Base-by-base conservation (phyloP, 2,113 vertebrate genomes). In the Stegastes partitus region DNA sequence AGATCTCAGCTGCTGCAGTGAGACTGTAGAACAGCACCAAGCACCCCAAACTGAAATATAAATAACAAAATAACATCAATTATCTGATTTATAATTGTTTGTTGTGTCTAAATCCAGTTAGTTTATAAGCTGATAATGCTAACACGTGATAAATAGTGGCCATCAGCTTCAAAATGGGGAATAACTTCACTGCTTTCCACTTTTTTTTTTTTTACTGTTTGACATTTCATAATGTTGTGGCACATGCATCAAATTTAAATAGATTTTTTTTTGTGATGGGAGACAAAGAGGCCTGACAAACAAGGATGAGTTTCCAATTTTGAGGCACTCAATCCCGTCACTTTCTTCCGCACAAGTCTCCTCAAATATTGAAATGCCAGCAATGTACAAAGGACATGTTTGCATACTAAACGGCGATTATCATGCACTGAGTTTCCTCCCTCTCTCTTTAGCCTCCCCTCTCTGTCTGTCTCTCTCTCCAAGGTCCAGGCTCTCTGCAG, bases 381-480 rank as follows among this genome's bases (percentile, higher is more conserved):
- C 37, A 28, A 81, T 76, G 89, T 87, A 71, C 55, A 21, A 66
- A 50, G 44, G 83, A 72, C 77, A 84, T 81, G 86, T 88, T 85
- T 87, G 89, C 86, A 92, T 93, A 85, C 81, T 84, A 82, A 92
- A 84, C 58, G 5, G 8, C 49, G 57, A 92, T 94, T 92, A 91
- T 87, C 72, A 93, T 93, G 91, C 91, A 65, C 67, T 15, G 6
- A 65, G 34, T 70, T 79, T 26, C 71, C 61, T 37, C 53, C 68
- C 55, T 62, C 49, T 67, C 31, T 42, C 50, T 34, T 34, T 34
- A 34, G 31, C 31, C 31, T 34, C 67, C 19, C 65, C 34, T 31
- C 5, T 77, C 21, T 73, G 39, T 84, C 68, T 74, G 18, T 67
- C 66, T 59, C 66, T 74, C 67, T 70, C 87, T 85, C 79, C 26